Base-by-base conservation (phyloP, 2,888 invertebrate species). In the Bhutanitis thaidina region DNA sequence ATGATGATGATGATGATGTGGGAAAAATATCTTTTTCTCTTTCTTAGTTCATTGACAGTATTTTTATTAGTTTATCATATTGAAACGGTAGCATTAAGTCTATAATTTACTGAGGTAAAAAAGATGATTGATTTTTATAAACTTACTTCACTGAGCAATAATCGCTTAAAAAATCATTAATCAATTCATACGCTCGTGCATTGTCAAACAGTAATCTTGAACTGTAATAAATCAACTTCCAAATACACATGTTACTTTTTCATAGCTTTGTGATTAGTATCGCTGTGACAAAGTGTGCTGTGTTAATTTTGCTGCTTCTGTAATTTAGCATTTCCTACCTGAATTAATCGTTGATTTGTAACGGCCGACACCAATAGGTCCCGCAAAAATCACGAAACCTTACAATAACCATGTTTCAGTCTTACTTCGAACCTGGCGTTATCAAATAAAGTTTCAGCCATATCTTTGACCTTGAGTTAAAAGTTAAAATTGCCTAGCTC, bases 391-490 rank as follows among this genome's bases (percentile, higher is more conserved):
- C 51, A 51, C 30, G 40, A 45, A 35, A 40, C 14, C 7, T 2
- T 34, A 29, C 16, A 39, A 44, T 40, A 45, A 13, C 39, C 34
- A 29, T 16, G 25, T 25, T 34, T 46, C 29, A 48, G 27, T 49
- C 48, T 61, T 59, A 59, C 55, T 53, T 53, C 37, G 52, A 46
- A 45, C 48, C 34, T 13, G 3, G 39, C 44, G 36, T 49, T 20
- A 36, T 48, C 50, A 54, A 61, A 63, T 64, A 63, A 66, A 58
- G 69, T 75, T 74, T 75, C 73, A 70, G 72, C 69, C 71, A 74
- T 73, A 83, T 78, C 77, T 77, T 74, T 79, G 84, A 84, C 87
- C 87, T 87, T 87, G 84, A 81, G 85, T 83, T 77, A 80, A 70
- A 80, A 82, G 79, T 78, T 81, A 73, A 77, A 74, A 84, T 84